Evolutionary conservation across 2,797 vertebrate species (phyloP).

Genomic region (Gymnoscopelus braueri): DNA sequence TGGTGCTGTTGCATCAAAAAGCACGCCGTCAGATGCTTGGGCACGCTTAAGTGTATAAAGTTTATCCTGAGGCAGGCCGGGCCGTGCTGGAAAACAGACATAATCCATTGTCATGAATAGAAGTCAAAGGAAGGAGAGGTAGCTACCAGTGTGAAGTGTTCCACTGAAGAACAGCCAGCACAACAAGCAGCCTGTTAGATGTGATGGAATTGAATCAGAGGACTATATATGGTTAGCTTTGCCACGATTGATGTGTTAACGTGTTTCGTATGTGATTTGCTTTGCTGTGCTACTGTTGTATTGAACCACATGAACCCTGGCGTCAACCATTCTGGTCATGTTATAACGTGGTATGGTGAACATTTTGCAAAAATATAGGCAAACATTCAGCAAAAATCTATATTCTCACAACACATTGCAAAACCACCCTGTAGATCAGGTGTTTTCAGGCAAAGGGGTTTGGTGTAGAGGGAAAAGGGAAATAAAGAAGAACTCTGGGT

Average conservation of each 20-base stretch:
- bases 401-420: no score
- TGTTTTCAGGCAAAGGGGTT: no score
- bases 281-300: not conserved
- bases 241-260: not conserved
- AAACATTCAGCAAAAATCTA: no score
- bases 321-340: not conserved
- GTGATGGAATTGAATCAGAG: slow-evolving; percentile 23
- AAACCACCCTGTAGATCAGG: no score
- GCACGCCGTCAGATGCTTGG: slow-evolving; percentile 59
- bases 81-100: slow-evolving; percentile 56
- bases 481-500: no score
- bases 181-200: slow-evolving; percentile 20
- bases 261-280: not conserved
- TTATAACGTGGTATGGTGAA: not conserved
- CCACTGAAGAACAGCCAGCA: slow-evolving; percentile 23
- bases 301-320: not conserved
- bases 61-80: slow-evolving; percentile 59
- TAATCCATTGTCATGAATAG: slow-evolving; percentile 62
- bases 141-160: slow-evolving; percentile 11
- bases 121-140: slow-evolving; percentile 41
- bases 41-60: slow-evolving; percentile 71
- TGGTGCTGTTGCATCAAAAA: slow-evolving; percentile 72
- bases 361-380: not conserved
- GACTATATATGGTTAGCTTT: slow-evolving; percentile 8
- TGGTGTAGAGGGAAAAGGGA: no score